Conservation (phyloP, 2,797 vertebrate genomes). For the Silurus aristotelis region DNA sequence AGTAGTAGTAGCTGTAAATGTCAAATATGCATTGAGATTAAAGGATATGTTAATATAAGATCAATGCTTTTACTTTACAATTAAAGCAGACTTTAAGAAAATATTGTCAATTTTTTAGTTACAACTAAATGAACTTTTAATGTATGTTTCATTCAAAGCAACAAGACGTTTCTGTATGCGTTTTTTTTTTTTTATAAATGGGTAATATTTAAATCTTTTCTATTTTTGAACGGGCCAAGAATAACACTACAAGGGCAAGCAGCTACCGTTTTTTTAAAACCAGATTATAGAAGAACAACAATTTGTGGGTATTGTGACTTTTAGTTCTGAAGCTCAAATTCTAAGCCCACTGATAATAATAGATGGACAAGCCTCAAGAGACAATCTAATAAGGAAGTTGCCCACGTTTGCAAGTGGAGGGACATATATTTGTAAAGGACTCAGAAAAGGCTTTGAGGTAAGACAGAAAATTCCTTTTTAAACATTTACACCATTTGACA, state of each 20-base stretch:
- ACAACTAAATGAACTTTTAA: too few species aligned
- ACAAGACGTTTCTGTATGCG: too few species aligned
- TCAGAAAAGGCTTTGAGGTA: slow-evolving; percentile 69
- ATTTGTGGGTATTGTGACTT: slow-evolving; percentile 66
- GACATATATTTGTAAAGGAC: slow-evolving; percentile 62
- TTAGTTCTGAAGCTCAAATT: slow-evolving; percentile 53
- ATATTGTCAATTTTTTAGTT: too few species aligned
- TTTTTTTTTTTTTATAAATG: too few species aligned
- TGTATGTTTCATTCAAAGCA: too few species aligned
- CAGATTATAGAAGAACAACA: slow-evolving; percentile 65
- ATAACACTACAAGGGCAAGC: slow-evolving; percentile 63
- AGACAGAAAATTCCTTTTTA: background rate
- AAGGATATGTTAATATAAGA: too few species aligned
- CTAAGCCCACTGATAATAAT: slow-evolving; percentile 56
- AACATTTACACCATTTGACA: too few species aligned
- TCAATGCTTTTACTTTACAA: too few species aligned
- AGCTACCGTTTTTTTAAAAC: slow-evolving; percentile 66
- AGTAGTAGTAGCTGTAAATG: too few species aligned
- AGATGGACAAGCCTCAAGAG: slow-evolving; percentile 52
- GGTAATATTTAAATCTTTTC: too few species aligned
- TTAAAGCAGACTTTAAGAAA: too few species aligned
- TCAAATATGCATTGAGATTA: too few species aligned
- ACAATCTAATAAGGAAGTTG: slow-evolving; percentile 59
- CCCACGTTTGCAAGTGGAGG: slow-evolving; percentile 47
- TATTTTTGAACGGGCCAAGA: background rate